A percentile compares a stretch with the other conserved stretches of the same genome.
These are phyloP conservation scores for Heliocidaris tuberculata DNA, from an alignment of 35 echinoderm and acorn worm species.

Conservation along the genomic window DNA sequence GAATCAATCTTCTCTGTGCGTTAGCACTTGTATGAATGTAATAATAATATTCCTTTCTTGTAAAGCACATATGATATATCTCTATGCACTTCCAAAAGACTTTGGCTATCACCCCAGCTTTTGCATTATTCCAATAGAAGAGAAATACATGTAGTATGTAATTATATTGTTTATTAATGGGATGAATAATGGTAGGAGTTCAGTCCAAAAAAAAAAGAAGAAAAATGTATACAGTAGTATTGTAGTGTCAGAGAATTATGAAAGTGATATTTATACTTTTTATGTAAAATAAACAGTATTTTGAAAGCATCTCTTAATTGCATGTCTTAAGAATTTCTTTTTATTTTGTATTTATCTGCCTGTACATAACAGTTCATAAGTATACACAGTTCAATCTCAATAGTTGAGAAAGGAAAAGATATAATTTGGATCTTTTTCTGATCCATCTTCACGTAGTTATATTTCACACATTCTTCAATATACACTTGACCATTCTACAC, in stretches of 20 bases:
- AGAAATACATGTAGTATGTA: too few relatives aligned
- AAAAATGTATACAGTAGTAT: too few relatives aligned
- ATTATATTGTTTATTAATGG: too few relatives aligned
- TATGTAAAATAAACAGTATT: background rate
- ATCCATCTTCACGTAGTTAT: background rate
- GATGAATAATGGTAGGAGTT: too few relatives aligned
- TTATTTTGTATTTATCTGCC: slow-evolving; percentile 42
- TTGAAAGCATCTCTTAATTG: slow-evolving; percentile 8
- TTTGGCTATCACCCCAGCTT: too few relatives aligned
- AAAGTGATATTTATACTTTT: slow-evolving; percentile 6
- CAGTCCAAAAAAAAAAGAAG: too few relatives aligned
- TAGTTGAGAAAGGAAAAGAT: background rate
- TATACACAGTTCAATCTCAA: slow-evolving; percentile 33
- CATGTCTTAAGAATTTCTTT: slow-evolving; percentile 50
- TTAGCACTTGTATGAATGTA: too few relatives aligned
- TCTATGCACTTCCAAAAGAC: too few relatives aligned
- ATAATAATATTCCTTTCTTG: too few relatives aligned
- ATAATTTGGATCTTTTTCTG: slow-evolving; percentile 8
- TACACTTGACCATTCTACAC: background rate
- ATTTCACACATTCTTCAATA: slow-evolving; percentile 12
- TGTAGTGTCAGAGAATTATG: background rate
- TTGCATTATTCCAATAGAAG: too few relatives aligned
- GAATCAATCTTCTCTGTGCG: too few relatives aligned
- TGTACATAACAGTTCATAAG: slow-evolving; percentile 44
- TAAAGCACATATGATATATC: too few relatives aligned